These are phyloP conservation scores for Tetragonula clypearis DNA, from an alignment of 1,140 invertebrate species.

Conservation along the genomic window DNA sequence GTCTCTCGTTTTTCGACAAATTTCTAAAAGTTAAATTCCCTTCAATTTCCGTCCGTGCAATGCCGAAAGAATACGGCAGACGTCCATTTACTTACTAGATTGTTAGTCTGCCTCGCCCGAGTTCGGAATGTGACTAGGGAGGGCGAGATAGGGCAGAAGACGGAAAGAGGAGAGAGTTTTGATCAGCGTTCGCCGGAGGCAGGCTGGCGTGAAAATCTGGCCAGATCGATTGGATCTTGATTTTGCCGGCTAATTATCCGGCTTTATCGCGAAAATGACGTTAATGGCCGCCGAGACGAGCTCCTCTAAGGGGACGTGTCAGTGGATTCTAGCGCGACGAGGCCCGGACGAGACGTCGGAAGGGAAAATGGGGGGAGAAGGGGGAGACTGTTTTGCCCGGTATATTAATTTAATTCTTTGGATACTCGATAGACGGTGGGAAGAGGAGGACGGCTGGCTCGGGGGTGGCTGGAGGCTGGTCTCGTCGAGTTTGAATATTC, in stretches of 20 bases:
- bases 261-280: conserved; percentile 65
- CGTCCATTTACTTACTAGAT: no score
- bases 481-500: conserved; percentile 78
- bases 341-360: conserved; percentile 49
- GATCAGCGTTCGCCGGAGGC: no score
- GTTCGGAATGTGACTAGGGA: no score
- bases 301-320: conserved; percentile 63
- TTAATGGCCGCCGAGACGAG: conserved; percentile 74
- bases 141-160: no score
- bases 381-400: conserved; percentile 74
- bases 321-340: conserved; percentile 44
- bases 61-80: no score
- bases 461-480: conserved; percentile 54
- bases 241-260: conserved; percentile 59
- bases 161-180: no score
- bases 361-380: conserved; percentile 29
- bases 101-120: no score
- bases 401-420: conserved; percentile 82
- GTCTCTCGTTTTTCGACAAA: no score
- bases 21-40: no score
- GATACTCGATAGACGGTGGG: conserved; percentile 79
- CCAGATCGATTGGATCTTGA: conserved; percentile 55
- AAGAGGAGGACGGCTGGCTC: conserved; percentile 52
- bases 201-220: conserved; percentile 29
- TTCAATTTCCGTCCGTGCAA: no score